Evolutionary conservation across 2,113 vertebrate species (phyloP).

Genomic region (Osmerus eperlanus): DNA sequence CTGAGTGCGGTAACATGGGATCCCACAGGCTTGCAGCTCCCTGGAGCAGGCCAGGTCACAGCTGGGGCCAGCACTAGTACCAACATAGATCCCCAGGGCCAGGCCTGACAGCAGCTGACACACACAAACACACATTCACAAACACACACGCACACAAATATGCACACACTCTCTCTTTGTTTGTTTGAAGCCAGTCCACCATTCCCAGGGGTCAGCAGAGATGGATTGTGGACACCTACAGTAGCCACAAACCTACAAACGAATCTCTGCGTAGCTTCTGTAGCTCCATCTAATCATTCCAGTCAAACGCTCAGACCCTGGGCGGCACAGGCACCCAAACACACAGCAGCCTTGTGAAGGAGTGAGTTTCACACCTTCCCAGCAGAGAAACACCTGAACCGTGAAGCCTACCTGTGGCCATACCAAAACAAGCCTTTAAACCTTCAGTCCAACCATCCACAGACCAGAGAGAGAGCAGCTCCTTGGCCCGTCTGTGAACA

Average conservation of each 20-base stretch:
- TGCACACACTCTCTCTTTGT: slow-evolving; percentile 45
- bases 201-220: too few species aligned
- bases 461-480: slow-evolving; percentile 26
- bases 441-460: slow-evolving; percentile 28
- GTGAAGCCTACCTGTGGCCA: slow-evolving; percentile 27
- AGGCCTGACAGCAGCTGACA: slow-evolving; percentile 4
- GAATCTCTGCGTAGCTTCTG: too few species aligned
- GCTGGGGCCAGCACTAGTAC: slow-evolving; percentile 5
- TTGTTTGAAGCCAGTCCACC: too few species aligned
- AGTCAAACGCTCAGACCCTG: too few species aligned
- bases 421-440: not conserved
- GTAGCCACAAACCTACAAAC: too few species aligned
- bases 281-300: too few species aligned
- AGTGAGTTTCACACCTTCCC: too few species aligned
- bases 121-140: slow-evolving; percentile 8
- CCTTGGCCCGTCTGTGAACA: slow-evolving; percentile 50
- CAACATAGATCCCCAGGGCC: slow-evolving; percentile 3
- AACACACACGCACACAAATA: slow-evolving; percentile 43
- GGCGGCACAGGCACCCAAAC: too few species aligned
- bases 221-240: too few species aligned
- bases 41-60: slow-evolving; percentile 18
- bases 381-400: slow-evolving; percentile 6
- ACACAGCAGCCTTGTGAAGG: too few species aligned
- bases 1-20: slow-evolving; percentile 13
- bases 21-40: not conserved